A percentile compares a stretch with the other conserved stretches of the same genome.
Conservation (phyloP, 2,113 vertebrate genomes). For the Noctilio leporinus region DNA sequence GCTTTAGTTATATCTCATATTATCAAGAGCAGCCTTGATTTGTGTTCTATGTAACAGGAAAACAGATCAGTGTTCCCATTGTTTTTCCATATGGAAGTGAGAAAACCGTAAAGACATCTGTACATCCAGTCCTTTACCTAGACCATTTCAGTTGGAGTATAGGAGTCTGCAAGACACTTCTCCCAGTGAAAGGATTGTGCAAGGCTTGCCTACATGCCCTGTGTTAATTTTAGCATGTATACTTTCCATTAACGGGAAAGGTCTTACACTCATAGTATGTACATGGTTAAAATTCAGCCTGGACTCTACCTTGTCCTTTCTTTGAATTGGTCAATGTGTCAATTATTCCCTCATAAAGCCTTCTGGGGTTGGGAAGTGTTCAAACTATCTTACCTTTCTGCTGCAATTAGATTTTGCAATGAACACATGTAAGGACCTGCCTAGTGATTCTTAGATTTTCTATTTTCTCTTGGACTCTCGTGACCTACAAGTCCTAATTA, state of each 20-base stretch:
- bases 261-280: background rate
- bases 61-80: background rate
- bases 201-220: background rate
- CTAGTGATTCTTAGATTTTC: slow-evolving; percentile 23
- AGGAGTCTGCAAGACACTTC: background rate
- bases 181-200: background rate
- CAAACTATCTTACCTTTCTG: slow-evolving; percentile 55
- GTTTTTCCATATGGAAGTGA: background rate
- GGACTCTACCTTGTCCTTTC: slow-evolving; percentile 4
- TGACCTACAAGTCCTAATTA: slow-evolving; percentile 32
- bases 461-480: slow-evolving; percentile 34
- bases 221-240: background rate
- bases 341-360: slow-evolving; percentile 51
- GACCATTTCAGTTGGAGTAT: background rate
- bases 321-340: slow-evolving; percentile 53
- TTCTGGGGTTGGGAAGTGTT: slow-evolving; percentile 61
- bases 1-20: background rate
- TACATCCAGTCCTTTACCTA: background rate
- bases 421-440: slow-evolving; percentile 42
- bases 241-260: background rate
- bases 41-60: background rate
- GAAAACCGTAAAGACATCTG: background rate
- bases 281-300: slow-evolving; percentile 29
- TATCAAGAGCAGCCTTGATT: background rate
- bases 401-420: slow-evolving; percentile 58